phyloP scores from a whole-genome alignment of 2,888 invertebrate species.

The Teleiodes luculella region DNA sequence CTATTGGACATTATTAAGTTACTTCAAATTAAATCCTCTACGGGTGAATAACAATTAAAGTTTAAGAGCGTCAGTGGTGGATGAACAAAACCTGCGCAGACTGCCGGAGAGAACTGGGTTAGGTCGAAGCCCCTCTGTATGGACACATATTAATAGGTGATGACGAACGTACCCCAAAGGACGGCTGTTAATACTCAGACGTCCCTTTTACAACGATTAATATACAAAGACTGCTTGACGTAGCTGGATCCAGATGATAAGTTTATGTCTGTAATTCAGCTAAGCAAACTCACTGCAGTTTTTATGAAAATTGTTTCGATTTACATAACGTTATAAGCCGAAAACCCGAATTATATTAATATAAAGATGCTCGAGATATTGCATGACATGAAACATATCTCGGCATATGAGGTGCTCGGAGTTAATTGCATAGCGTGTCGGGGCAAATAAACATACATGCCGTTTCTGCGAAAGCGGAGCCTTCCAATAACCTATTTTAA shows the following conservation, averaged over 20 bases:
- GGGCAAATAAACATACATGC: neutral
- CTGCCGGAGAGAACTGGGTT: too few relatives aligned
- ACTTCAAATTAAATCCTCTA: conserved; percentile 12
- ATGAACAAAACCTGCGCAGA: too few relatives aligned
- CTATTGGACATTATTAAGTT: neutral
- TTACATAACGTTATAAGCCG: neutral
- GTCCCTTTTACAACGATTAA: neutral
- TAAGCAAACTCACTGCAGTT: neutral
- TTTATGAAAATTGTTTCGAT: neutral
- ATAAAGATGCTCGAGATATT: neutral
- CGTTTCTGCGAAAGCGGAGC: conserved; percentile 1
- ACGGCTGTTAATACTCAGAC: neutral
- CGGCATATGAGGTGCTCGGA: conserved; percentile 2
- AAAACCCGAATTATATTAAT: neutral
- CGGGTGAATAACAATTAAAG: conserved; percentile 11
- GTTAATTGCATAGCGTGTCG: conserved; percentile 9
- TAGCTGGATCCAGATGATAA: conserved; percentile 4
- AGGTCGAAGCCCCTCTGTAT: too few relatives aligned
- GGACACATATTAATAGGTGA: too few relatives aligned
- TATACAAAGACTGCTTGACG: neutral
- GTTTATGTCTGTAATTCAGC: conserved; percentile 2
- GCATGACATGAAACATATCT: conserved; percentile 5
- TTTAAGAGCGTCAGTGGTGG: too few relatives aligned
- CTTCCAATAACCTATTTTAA: too few relatives aligned
- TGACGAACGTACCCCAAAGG: neutral